Evolutionary conservation across 1,140 invertebrate species (phyloP).

Genomic region (Pachypeltis micranthus): DNA sequence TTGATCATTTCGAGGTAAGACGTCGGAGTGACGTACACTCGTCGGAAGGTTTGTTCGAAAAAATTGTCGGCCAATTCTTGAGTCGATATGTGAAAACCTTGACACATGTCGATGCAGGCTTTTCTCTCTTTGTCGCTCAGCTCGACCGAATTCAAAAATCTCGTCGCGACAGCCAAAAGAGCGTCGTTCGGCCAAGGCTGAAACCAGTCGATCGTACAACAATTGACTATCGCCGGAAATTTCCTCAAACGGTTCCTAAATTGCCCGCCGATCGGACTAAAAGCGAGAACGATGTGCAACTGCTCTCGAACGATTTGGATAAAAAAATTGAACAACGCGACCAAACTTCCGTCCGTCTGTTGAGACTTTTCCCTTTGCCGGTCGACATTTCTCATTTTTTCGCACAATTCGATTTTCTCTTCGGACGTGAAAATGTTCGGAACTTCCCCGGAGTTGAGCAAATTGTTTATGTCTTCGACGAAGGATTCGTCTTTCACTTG

Average conservation of each 20-base stretch:
- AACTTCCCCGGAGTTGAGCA: conserved; percentile 86
- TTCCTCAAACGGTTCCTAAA: conserved; percentile 79
- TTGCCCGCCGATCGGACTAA: conserved; percentile 81
- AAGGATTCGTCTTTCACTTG: conserved; percentile 91
- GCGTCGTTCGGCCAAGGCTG: conserved; percentile 93
- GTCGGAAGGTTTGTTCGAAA: conserved; percentile 52
- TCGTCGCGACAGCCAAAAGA: conserved; percentile 74
- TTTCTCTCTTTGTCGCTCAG: conserved; percentile 54
- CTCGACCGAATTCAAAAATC: conserved; percentile 78
- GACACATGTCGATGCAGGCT: conserved; percentile 74
- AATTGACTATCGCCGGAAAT: conserved; percentile 90
- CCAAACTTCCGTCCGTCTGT: conserved; percentile 83
- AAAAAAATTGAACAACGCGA: conserved; percentile 88
- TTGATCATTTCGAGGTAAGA: conserved; percentile 87
- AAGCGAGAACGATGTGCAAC: conserved; percentile 80
- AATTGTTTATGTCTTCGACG: conserved; percentile 86
- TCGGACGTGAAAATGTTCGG: conserved; percentile 81
- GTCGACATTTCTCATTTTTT: conserved; percentile 87
- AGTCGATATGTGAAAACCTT: conserved; percentile 79
- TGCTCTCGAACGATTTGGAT: conserved; percentile 81
- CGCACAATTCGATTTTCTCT: conserved; percentile 84
- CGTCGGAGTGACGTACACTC: conserved; percentile 87
- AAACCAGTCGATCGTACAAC: conserved; percentile 96
- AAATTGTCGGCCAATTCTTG: conserved; percentile 63
- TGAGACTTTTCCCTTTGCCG: conserved; percentile 76